Percentiles rank a stretch among this genome's conserved stretches.
These are phyloP conservation scores for Eulithis testata DNA, from an alignment of 2,888 invertebrate genomes.

Conservation along the genomic window DNA sequence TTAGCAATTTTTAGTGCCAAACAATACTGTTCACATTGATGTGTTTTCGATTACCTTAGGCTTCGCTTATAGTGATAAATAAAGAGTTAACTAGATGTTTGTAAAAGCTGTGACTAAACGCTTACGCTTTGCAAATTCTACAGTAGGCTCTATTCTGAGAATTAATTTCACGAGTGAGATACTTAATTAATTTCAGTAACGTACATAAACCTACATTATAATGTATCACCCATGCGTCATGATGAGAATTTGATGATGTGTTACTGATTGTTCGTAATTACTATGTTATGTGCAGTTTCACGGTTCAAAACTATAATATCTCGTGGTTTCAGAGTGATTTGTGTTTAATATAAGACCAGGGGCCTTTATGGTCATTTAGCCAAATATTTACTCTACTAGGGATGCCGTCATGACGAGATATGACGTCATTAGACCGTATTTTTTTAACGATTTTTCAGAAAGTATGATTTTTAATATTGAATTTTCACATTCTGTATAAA, in stretches of 20 bases:
- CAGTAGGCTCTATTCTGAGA: constrained; percentile 50
- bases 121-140: constrained; percentile 55
- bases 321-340: neutral
- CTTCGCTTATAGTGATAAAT: no score
- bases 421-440: no score
- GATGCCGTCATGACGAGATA: no score
- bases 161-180: constrained; percentile 59
- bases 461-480: no score
- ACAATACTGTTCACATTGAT: no score
- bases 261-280: constrained; percentile 23
- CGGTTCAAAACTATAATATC: constrained; percentile 7
- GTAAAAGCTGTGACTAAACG: constrained; percentile 40
- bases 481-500: no score
- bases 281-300: constrained; percentile 7
- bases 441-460: no score
- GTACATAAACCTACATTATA: constrained; percentile 14
- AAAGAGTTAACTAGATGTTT: constrained; percentile 13
- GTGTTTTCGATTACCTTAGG: no score
- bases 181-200: constrained; percentile 49
- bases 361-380: no score
- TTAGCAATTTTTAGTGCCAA: no score
- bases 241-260: constrained; percentile 31
- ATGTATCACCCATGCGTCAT: constrained; percentile 16
- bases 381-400: no score
- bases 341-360: no score